Base-by-base conservation (phyloP, 2,797 vertebrate genomes). In the Acanthornis magna region DNA sequence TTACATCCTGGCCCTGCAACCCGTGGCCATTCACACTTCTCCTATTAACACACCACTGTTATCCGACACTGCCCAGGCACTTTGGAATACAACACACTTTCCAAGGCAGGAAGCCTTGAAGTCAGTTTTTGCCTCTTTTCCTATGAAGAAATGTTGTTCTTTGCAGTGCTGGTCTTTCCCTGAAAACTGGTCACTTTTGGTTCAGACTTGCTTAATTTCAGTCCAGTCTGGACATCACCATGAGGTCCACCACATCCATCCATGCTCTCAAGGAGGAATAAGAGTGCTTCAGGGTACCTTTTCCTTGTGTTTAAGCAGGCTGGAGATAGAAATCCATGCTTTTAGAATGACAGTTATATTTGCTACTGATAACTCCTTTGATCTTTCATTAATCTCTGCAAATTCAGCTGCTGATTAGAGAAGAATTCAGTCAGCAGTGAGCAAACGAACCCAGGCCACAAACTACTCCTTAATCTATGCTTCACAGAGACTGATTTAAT, bases 331-430 rank as follows among this genome's bases (percentile, higher is more conserved):
- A 95, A 53, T 18, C 19, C 43, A 13, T 13, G 25, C 15, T 88
- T 91, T 93, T 84, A 80, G 70, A 94, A 32, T 21, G 48, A 94
- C 22, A 91, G 43, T 88, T 92, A 60, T 23, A 34, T 38, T 54
- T 2, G 7, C 60, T 88, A 89, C 76, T 73, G 67, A 92, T 86
- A 88, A 92, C 32, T 42, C 70, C 86, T 83, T 90, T 94, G 91
- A 77, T 84, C 70, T 88, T 95, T 91, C 74, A 91, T 85, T 42
- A 82, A 91, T 78, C 54, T 71, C 47, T 68, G 78, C 87, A 95
- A 92, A 73, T 67, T 89, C 53, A 94, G 72, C 54, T 63, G 71
- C 43, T 60, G 81, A 83, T 86, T 81, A 92, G 74, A 18, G 27
- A 92, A 61, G 47, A 43, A 77, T 68, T 85, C 57, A n/a, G 81